These are phyloP conservation scores for Spicauda simplicius DNA, from an alignment of 2,888 invertebrate species.

Conservation along the genomic window DNA sequence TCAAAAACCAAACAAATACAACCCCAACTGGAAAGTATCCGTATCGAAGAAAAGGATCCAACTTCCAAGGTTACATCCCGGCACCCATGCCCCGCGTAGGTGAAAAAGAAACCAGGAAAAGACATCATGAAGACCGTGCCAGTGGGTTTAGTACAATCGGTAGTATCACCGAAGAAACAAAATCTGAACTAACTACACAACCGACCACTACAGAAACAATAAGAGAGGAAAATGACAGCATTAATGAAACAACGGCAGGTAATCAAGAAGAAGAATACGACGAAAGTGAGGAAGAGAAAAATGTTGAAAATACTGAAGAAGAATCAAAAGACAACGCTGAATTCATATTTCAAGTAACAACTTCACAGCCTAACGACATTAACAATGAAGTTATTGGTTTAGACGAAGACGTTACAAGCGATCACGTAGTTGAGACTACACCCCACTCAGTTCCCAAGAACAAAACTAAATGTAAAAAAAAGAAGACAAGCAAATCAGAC, in stretches of 20 bases:
- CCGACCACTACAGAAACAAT: conserved; percentile 41
- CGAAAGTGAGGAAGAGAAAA: conserved; percentile 43
- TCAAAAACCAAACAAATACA: conserved; percentile 49
- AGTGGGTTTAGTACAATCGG: conserved; percentile 43
- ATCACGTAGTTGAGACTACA: conserved; percentile 51
- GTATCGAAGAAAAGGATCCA: conserved; percentile 71
- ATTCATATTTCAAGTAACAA: conserved; percentile 60
- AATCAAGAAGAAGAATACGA: conserved; percentile 44
- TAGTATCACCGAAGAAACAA: conserved; percentile 38
- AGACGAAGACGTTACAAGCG: conserved; percentile 49
- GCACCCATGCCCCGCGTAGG: conserved; percentile 56
- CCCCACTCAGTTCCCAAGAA: conserved; percentile 57
- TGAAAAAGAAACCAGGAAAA: conserved; percentile 51
- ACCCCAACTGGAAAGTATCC: conserved; percentile 49
- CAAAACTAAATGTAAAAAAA: conserved; percentile 76
- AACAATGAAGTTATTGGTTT: conserved; percentile 50
- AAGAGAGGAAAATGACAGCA: conserved; percentile 21
- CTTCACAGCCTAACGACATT: conserved; percentile 49
- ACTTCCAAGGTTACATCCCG: conserved; percentile 69
- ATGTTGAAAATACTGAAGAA: conserved; percentile 40
- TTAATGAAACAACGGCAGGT: conserved; percentile 22
- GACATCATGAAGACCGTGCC: conserved; percentile 55
- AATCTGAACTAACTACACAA: conserved; percentile 44
- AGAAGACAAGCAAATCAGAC: conserved; percentile 58
- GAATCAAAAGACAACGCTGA: conserved; percentile 62